Evolutionary conservation across 23 tunicate genomes (phyloP).

Genomic region (Trididemnum nubilum): DNA sequence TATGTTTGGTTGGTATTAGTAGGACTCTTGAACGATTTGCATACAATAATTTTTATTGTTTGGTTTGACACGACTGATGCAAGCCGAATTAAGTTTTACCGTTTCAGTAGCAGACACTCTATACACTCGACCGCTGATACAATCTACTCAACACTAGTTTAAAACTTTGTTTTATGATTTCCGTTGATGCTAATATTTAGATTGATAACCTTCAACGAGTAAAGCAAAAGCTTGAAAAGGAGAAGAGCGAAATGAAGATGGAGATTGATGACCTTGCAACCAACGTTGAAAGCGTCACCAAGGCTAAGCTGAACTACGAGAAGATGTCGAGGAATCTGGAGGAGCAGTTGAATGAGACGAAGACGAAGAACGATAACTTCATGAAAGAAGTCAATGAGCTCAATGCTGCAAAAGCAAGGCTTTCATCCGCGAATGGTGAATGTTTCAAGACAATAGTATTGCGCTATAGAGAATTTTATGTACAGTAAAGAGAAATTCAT

Average conservation of each 20-base stretch:
- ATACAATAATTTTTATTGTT: too few relatives aligned
- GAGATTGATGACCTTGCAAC: constrained; percentile 94
- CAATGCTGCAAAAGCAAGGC: constrained; percentile 52
- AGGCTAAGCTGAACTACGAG: constrained; percentile 85
- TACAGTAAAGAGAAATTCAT: too few relatives aligned
- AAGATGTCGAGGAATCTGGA: constrained; percentile 86
- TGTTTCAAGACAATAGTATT: not conserved
- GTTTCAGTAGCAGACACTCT: too few relatives aligned
- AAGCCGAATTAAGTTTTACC: too few relatives aligned
- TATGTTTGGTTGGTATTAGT: too few relatives aligned
- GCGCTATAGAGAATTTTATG: not conserved
- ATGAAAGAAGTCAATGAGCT: constrained; percentile 79
- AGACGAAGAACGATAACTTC: constrained; percentile 79
- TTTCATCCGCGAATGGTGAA: constrained; percentile 59
- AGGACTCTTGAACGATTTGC: too few relatives aligned
- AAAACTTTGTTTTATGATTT: too few relatives aligned
- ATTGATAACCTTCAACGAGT: constrained; percentile 98
- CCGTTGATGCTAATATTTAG: too few relatives aligned
- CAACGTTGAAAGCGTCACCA: constrained; percentile 75
- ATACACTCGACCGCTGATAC: too few relatives aligned
- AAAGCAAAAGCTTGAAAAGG: constrained; percentile 97
- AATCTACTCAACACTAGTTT: too few relatives aligned
- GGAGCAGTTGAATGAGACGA: constrained; percentile 70
- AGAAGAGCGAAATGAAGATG: constrained; percentile 97
- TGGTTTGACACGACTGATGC: too few relatives aligned